Evolutionary conservation across 2,797 vertebrate genomes (phyloP), one percentile per base, ranked within the genome.

Genomic region (Antennarius maculatus): DNA sequence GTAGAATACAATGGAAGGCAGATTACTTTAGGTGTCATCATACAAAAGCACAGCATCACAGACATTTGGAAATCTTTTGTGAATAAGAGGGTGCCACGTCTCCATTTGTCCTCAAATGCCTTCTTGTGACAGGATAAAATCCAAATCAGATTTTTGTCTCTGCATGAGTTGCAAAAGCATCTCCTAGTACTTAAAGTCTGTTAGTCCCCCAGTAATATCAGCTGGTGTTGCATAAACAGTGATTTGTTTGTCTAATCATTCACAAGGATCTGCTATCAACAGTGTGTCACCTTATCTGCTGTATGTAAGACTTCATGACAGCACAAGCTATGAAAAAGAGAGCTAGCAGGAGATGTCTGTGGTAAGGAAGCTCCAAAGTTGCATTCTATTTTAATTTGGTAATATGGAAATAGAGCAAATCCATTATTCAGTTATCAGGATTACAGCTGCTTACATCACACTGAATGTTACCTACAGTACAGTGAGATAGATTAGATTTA

Each of bases 391-490:
- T 42, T 42, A 13, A 42, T 42, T 13, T 42, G 41, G 12, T 39
- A 39, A 39, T 39, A 42, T 42, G 41, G 12, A 42, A 42, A 9
- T 39, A 39, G 37, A 9, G 37, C 37, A 81, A 39, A 81, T 84
- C 60, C 69, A 86, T 83, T 34, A 81, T 84, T 81, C 70, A 86
- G 49, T 59, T 52, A 60, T 77, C 50, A 68, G 72, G 62, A 83
- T 89, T 87, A 79, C 86, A 83, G 61, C 69, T 46, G 49, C 66
- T 87, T 87, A 77, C 87, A 82, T 89, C 84, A 88, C 66, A 63
- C 60, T 57, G 60, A 63, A 62, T 50, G 53, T 73, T 74, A 77
- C 62, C 60, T 23, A 23, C 23, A 23, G 23, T 71, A 55, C 61
- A 63, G 66, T 60, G 58, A 66, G 58, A 53, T 66, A 74, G 56